Percentiles rank a stretch among this genome's conserved stretches.
Conservation (phyloP, 2,888 invertebrate genomes). For the Barypeithes pellucidus region DNA sequence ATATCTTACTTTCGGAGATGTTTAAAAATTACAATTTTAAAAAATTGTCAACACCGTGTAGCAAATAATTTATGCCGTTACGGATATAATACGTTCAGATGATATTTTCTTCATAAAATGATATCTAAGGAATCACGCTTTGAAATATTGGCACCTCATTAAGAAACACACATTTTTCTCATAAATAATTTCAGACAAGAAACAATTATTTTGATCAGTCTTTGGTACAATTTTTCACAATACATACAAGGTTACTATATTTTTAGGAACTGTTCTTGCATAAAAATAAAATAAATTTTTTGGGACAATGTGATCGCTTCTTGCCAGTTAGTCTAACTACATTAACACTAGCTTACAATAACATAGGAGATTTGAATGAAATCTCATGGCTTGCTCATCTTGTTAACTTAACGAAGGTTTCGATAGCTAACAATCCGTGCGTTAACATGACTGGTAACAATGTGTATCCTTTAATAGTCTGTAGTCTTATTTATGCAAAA, state of each 20-base stretch:
- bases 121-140: too few species aligned
- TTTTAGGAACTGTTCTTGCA: slow-evolving; percentile 87
- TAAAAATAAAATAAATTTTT: slow-evolving; percentile 87
- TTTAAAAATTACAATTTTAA: too few species aligned
- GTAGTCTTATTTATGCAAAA: too few species aligned
- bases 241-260: not conserved
- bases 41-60: too few species aligned
- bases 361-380: slow-evolving; percentile 89
- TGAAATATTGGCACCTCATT: too few species aligned
- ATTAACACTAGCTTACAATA: slow-evolving; percentile 87
- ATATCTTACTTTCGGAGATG: too few species aligned
- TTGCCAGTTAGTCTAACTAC: slow-evolving; percentile 83
- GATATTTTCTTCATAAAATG: too few species aligned
- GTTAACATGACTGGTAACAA: slow-evolving; percentile 84
- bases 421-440: slow-evolving; percentile 91
- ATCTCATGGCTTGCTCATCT: slow-evolving; percentile 87
- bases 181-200: too few species aligned
- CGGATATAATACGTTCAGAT: too few species aligned
- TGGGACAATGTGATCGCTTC: slow-evolving; percentile 88
- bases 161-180: too few species aligned
- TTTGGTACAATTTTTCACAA: slow-evolving; percentile 23
- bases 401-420: slow-evolving; percentile 84
- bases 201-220: slow-evolving; percentile 8
- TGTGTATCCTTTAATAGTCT: slow-evolving; percentile 81
- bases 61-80: too few species aligned